Evolutionary conservation across 1,140 invertebrate genomes (phyloP), one percentile per base, ranked within the genome.

Genomic region (Gonatopus flavifemur): DNA sequence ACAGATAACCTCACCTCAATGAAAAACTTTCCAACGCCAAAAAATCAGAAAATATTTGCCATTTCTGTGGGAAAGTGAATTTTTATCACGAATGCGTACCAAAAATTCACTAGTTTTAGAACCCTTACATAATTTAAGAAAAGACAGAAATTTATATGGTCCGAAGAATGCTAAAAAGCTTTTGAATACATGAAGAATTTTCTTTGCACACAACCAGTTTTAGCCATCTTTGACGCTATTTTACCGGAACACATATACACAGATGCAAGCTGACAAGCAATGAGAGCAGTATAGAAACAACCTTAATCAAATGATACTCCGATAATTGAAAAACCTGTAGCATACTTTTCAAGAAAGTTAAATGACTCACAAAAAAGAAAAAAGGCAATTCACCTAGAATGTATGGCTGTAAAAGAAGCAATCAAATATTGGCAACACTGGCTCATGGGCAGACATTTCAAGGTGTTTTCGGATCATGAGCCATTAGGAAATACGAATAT

Each of bases 241-340:
- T 28, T 28, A 28, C 25, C 25, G 25, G 12, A 7, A 28, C 6
- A 7, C 6, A 28, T 28, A 7, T 28, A 28, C 12, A 28, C 25
- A 28, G 25, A 28, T 28, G 25, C 25, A 12, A 28, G 25, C 12
- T 12, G 12, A 28, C 25, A 28, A 12, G 25, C 6, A 28, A 28
- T 28, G 6, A 12, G 25, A 12, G 25, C 25, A 7, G 25, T 28
- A 28, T 12, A 7, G 25, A 28, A 28, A 28, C 25, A 28, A 28
- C 6, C 12, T 7, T 12, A 28, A 28, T 28, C 12, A 12, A n/a
- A n/a, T n/a, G n/a, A n/a, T n/a, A n/a, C n/a, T n/a, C n/a, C n/a
- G n/a, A n/a, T n/a, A 10, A 10, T 10, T n/a, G 44, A 46, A 21
- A 46, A 47, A 25, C 35, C 12, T n/a, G n/a, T n/a, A n/a, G n/a